These are phyloP conservation scores for Saccopteryx leptura DNA, from an alignment of 2,113 vertebrate genomes.

Conservation along the genomic window DNA sequence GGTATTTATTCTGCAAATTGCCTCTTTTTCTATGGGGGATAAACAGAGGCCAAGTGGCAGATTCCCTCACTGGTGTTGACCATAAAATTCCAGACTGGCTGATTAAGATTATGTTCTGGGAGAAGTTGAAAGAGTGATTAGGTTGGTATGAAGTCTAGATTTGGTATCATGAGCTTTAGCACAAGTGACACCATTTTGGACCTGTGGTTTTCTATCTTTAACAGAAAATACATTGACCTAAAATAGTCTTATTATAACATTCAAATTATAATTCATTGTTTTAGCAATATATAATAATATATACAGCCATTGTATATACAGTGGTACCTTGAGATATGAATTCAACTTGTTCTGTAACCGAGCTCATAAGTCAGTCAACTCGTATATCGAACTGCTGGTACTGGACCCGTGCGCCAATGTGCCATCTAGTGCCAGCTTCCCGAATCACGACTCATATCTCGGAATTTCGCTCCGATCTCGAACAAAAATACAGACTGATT, in stretches of 20 bases:
- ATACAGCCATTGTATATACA: background rate
- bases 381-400: too few species aligned
- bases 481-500: too few species aligned
- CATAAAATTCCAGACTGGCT: background rate
- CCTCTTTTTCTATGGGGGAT: background rate
- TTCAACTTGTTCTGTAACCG: too few species aligned
- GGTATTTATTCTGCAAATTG: background rate
- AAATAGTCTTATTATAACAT: background rate
- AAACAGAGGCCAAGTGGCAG: background rate
- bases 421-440: too few species aligned
- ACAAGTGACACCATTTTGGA: background rate
- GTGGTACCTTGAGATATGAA: too few species aligned
- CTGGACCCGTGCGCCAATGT: too few species aligned
- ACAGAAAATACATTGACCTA: background rate
- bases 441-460: too few species aligned
- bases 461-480: too few species aligned
- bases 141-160: background rate
- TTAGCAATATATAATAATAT: background rate
- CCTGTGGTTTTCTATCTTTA: background rate
- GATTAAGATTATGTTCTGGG: background rate
- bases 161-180: background rate
- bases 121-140: background rate
- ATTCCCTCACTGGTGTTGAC: background rate
- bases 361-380: too few species aligned
- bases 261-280: background rate